These are phyloP conservation scores for Crypturellus tataupa DNA, from an alignment of 2,797 vertebrate genomes.

Conservation along the genomic window DNA sequence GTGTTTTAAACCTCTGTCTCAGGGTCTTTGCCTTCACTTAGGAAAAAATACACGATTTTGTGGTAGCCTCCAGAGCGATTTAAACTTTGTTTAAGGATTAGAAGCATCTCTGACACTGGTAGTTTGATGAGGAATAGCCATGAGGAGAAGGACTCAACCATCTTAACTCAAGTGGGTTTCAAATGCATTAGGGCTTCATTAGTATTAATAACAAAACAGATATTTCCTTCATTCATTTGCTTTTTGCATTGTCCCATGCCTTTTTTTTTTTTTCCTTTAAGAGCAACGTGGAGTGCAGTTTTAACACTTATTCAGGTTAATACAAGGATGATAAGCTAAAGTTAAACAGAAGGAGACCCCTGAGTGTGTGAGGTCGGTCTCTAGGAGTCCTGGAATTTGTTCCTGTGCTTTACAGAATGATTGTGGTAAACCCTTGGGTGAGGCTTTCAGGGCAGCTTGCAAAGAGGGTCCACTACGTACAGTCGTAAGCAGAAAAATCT, in stretches of 20 bases:
- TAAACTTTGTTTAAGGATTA: conserved; percentile 57
- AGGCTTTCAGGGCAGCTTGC: conserved; percentile 20
- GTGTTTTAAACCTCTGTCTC: conserved; percentile 49
- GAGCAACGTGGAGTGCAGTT: conserved; percentile 48
- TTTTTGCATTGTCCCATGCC: conserved; percentile 36
- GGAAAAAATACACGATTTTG: conserved; percentile 53
- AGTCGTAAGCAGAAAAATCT: conserved; percentile 15
- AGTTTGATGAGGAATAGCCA: conserved; percentile 54
- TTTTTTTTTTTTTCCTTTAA: not conserved
- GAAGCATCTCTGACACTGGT: conserved; percentile 42
- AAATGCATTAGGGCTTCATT: conserved; percentile 71
- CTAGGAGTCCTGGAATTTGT: conserved; percentile 62
- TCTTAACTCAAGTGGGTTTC: conserved; percentile 60
- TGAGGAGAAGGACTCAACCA: conserved; percentile 29
- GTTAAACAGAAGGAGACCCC: conserved; percentile 72
- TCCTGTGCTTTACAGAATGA: conserved; percentile 9
- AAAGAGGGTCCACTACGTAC: not conserved
- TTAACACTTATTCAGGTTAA: conserved; percentile 69
- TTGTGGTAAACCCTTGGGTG: not conserved
- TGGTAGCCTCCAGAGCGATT: conserved; percentile 23
- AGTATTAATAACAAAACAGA: conserved; percentile 66
- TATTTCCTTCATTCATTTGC: conserved; percentile 60
- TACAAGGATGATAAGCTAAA: conserved; percentile 70
- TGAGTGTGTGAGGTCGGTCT: conserved; percentile 60
- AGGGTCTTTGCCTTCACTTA: conserved; percentile 45